Conservation (phyloP, 2,888 invertebrate species). For the Drosophila tanythrix region DNA sequence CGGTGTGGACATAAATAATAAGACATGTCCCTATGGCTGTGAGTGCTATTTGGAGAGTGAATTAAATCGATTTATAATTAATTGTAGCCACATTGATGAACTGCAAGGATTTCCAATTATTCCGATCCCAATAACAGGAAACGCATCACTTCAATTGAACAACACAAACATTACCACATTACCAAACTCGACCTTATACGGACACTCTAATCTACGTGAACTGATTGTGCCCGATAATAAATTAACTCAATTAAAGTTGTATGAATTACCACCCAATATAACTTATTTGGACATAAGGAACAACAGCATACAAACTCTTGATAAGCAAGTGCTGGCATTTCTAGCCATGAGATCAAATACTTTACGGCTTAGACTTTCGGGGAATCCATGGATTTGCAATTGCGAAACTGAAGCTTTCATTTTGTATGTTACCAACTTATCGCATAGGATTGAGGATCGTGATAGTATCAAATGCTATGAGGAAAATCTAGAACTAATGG, state of each 20-base stretch:
- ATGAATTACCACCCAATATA: constrained; percentile 13
- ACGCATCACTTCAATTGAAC: constrained; percentile 10
- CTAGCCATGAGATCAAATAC: not conserved
- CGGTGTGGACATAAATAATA: not conserved
- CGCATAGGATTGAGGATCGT: not conserved
- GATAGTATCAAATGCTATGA: not conserved
- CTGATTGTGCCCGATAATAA: constrained; percentile 22
- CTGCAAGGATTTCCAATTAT: constrained; percentile 14
- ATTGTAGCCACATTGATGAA: not conserved
- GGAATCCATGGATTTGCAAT: too few relatives aligned
- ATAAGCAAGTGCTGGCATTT: not conserved
- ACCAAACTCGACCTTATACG: constrained; percentile 12
- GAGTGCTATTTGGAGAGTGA: not conserved
- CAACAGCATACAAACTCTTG: constrained; percentile 13
- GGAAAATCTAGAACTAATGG: not conserved
- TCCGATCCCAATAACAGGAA: constrained; percentile 22
- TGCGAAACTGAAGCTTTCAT: not conserved
- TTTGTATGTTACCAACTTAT: constrained; percentile 5
- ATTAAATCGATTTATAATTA: not conserved
- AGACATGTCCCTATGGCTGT: not conserved
- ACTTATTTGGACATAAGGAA: constrained; percentile 32
- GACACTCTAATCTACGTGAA: constrained; percentile 13
- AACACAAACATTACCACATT: constrained; percentile 2
- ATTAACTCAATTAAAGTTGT: not conserved
- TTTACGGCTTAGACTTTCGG: not conserved